Evolutionary conservation across 2,888 invertebrate genomes (phyloP).

Genomic region (Lasioglossum morio): DNA sequence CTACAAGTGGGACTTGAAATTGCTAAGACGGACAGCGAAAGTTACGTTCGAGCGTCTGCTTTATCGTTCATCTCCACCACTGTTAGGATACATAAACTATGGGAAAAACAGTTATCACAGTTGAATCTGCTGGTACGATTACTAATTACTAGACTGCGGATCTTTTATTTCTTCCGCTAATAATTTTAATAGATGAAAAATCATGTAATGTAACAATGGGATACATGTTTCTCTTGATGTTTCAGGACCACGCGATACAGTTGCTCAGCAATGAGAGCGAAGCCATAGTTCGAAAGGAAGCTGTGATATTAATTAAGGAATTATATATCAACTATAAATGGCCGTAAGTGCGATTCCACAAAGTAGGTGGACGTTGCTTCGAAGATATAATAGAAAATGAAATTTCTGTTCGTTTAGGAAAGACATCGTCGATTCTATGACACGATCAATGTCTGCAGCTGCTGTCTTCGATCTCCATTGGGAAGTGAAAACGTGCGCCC

Average conservation of each 20-base stretch:
- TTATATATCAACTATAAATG: constrained; percentile 89
- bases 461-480: constrained; percentile 91
- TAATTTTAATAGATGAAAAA: too few relatives aligned
- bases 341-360: constrained; percentile 78
- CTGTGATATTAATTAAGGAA: constrained; percentile 88
- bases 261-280: constrained; percentile 89
- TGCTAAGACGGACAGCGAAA: constrained; percentile 89
- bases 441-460: constrained; percentile 88
- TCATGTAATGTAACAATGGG: constrained; percentile 78
- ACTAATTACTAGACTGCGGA: not conserved
- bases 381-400: not conserved
- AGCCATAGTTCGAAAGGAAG: constrained; percentile 91
- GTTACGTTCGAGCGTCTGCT: constrained; percentile 92
- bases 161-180: too few relatives aligned
- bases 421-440: constrained; percentile 86
- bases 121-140: constrained; percentile 87
- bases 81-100: constrained; percentile 88
- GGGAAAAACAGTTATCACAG: constrained; percentile 88
- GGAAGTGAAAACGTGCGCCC: constrained; percentile 91
- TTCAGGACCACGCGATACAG: constrained; percentile 85
- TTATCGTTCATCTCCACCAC: constrained; percentile 90
- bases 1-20: constrained; percentile 88
- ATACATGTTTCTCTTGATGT: constrained; percentile 75
- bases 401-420: constrained; percentile 70
- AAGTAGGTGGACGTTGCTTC: not conserved